These are phyloP conservation scores for Pediacus dermestoides DNA, from an alignment of 2,888 invertebrate species.

Conservation along the genomic window DNA sequence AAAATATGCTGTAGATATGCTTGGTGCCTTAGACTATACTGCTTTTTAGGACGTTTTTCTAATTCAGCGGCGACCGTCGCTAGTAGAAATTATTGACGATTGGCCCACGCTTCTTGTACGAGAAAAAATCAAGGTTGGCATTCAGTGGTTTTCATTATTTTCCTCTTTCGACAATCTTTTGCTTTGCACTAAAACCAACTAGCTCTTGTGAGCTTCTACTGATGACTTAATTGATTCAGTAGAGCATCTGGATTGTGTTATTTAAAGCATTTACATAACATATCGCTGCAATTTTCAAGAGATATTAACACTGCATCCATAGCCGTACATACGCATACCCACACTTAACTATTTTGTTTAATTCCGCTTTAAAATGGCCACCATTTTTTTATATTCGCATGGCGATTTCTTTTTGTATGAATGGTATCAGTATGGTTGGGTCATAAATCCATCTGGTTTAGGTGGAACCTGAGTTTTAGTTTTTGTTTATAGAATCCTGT, in stretches of 20 bases:
- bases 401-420: too few species aligned
- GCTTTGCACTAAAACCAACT: conserved; percentile 10
- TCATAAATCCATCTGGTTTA: too few species aligned
- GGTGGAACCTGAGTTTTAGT: conserved; percentile 44
- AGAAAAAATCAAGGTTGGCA: conserved; percentile 66
- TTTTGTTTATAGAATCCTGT: conserved; percentile 51
- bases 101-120: conserved; percentile 70
- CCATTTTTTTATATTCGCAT: too few species aligned
- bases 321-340: too few species aligned
- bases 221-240: too few species aligned
- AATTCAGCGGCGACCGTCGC: conserved; percentile 65
- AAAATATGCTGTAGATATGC: conserved; percentile 26
- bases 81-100: conserved; percentile 71
- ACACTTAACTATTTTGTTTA: too few species aligned
- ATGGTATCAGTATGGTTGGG: too few species aligned
- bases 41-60: conserved; percentile 66
- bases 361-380: too few species aligned
- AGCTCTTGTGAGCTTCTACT: conserved; percentile 12
- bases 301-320: too few species aligned
- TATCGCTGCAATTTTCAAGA: too few species aligned
- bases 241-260: too few species aligned
- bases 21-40: conserved; percentile 38
- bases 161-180: conserved; percentile 8
- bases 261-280: too few species aligned
- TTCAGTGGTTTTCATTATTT: conserved; percentile 15